These are phyloP conservation scores for Hemicordylus capensis DNA, from an alignment of 2,113 vertebrate species.

Conservation along the genomic window DNA sequence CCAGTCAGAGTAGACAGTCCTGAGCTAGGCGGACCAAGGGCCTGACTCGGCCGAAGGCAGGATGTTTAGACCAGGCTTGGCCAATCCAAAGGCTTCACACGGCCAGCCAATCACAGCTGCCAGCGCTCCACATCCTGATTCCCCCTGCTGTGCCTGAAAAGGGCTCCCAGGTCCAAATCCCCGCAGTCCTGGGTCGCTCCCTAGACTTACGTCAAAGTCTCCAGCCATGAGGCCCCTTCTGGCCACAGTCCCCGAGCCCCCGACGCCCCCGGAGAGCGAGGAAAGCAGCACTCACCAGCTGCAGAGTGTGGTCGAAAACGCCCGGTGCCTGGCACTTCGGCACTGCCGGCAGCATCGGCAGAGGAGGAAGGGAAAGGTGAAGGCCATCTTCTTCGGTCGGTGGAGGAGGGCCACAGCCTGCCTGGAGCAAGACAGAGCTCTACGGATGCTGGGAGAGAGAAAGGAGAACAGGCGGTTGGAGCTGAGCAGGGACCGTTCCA, in stretches of 20 bases:
- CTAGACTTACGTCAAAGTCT: not conserved
- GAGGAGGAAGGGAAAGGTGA: not conserved
- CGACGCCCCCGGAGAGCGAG: no score
- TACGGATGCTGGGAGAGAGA: not conserved
- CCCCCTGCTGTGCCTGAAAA: no score
- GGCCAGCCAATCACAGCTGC: no score
- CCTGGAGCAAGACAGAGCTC: not conserved
- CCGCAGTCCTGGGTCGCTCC: not conserved
- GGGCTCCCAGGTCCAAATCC: no score
- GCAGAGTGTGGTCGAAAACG: not conserved
- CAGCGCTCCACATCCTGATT: no score
- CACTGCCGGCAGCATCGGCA: not conserved
- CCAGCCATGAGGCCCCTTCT: not conserved
- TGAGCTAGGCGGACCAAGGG: no score
- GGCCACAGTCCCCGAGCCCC: not conserved
- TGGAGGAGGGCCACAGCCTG: not conserved
- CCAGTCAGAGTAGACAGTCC: no score
- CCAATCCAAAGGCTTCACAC: not conserved
- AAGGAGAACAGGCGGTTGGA: not conserved
- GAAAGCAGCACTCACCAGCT: slow-evolving; percentile 23
- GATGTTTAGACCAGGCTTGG: not conserved
- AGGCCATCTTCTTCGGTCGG: slow-evolving; percentile 6
- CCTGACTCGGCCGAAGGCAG: no score
- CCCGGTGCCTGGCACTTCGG: not conserved
- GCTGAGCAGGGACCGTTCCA: not conserved